Evolutionary conservation across 2,113 vertebrate genomes (phyloP), one percentile per base, ranked within the genome.

Genomic region (Triplophysa siluroides): DNA sequence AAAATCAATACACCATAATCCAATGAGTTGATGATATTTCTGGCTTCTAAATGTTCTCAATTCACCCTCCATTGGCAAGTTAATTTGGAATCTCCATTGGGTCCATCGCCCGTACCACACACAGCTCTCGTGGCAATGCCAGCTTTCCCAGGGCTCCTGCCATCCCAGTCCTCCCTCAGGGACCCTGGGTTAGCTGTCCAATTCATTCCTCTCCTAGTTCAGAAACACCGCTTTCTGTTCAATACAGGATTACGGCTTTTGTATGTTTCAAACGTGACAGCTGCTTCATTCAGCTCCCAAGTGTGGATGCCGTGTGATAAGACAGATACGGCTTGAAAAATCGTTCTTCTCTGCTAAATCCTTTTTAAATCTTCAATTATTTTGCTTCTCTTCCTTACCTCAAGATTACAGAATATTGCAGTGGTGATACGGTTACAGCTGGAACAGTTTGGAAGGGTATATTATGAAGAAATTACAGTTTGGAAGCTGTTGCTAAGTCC

Each of bases 201-300:
- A 76, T 61, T 77, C 70, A 79, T 72, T 74, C 56, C 29, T 33
- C 58, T 52, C 38, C 18, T 64, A 29, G 11, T 66, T 60, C 72
- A 26, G 67, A 69, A 78, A 69, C 85, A 89, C 81, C 78, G 86
- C 88, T 87, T 91, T 93, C 88, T 91, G 90, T 93, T 92, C 92
- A 90, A 91, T 89, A 85, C 87, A 89, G 90, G 92, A 94, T 93
- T 93, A 92, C 80, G 81, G 87, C 92, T 91, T 93, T 93, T 94
- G 89, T 93, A 91, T 89, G 90, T 91, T 90, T 93, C 89, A 88
- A 91, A 92, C 92, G 92, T 92, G 93, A 94, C 91, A 91, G 92
- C 91, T 91, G 92, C 91, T 91, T 90, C 89, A 88, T 92, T 92
- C 91, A 92, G 87, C 85, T 92, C 91, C 86, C 88, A 86, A 87